Percentiles rank a stretch among this genome's conserved stretches.
phyloP scores from a whole-genome alignment of 2,888 invertebrate species.

The Pemphredon lugubris region DNA sequence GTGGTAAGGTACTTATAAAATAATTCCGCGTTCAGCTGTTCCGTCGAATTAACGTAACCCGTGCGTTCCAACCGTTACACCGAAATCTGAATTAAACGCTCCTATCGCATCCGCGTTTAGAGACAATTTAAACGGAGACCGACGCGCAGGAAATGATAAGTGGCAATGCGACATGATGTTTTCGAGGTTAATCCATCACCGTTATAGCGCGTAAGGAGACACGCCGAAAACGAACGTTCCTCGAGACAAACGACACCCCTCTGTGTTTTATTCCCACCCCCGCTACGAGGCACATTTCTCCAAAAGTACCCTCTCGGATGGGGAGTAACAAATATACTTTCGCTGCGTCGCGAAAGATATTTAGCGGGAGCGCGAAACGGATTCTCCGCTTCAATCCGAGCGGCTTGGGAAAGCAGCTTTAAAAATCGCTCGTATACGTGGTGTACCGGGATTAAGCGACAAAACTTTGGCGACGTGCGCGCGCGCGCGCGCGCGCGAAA shows the following conservation, averaged over 20 bases:
- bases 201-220: slow-evolving; percentile 6
- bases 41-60: no score
- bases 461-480: no score
- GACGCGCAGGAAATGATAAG: not conserved
- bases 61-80: no score
- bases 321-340: not conserved
- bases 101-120: not conserved
- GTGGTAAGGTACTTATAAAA: no score
- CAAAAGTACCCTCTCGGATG: not conserved
- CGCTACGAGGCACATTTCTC: slow-evolving; percentile 19
- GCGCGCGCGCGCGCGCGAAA: no score
- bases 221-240: slow-evolving; percentile 1
- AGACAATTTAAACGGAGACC: no score
- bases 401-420: no score
- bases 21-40: no score
- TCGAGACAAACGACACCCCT: slow-evolving; percentile 12
- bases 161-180: not conserved
- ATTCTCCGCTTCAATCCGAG: no score
- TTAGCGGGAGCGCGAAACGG: no score
- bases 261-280: slow-evolving; percentile 14
- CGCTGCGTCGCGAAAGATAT: slow-evolving; percentile 3
- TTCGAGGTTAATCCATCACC: slow-evolving; percentile 15
- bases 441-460: no score
- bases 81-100: not conserved
- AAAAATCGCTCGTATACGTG: no score